Conservation (phyloP, 2,797 vertebrate genomes). For the Amazona ochrocephala region DNA sequence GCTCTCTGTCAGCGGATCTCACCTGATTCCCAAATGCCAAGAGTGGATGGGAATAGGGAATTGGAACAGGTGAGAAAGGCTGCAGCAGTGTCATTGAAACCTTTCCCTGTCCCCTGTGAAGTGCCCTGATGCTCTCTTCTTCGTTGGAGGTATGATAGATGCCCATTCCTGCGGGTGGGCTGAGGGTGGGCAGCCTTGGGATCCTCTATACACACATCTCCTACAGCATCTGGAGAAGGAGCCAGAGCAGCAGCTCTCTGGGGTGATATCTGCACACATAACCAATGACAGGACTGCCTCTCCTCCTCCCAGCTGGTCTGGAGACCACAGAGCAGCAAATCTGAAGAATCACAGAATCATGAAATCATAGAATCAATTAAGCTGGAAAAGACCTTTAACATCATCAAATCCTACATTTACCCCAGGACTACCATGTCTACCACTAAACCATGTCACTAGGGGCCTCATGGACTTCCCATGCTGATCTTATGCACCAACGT, state of each 20-base stretch:
- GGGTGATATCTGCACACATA: background rate
- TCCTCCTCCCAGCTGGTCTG: background rate
- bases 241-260: fast-evolving
- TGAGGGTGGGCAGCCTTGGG: background rate
- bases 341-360: background rate
- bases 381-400: background rate
- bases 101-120: background rate
- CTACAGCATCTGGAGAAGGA: background rate
- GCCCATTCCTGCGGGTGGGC: fast-evolving
- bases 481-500: background rate
- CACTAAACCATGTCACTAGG: background rate
- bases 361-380: background rate
- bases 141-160: background rate
- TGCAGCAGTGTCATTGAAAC: background rate
- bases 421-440: background rate
- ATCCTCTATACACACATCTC: background rate
- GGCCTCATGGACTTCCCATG: background rate
- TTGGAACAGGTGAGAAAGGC: background rate
- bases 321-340: background rate
- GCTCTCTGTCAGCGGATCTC: fast-evolving
- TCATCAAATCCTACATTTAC: background rate
- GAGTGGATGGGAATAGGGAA: background rate
- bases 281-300: background rate
- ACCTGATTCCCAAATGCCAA: background rate
- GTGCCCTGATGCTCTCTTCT: background rate